Evolutionary conservation across 2,888 invertebrate genomes (phyloP).

Genomic region (Conchocele bisecta): DNA sequence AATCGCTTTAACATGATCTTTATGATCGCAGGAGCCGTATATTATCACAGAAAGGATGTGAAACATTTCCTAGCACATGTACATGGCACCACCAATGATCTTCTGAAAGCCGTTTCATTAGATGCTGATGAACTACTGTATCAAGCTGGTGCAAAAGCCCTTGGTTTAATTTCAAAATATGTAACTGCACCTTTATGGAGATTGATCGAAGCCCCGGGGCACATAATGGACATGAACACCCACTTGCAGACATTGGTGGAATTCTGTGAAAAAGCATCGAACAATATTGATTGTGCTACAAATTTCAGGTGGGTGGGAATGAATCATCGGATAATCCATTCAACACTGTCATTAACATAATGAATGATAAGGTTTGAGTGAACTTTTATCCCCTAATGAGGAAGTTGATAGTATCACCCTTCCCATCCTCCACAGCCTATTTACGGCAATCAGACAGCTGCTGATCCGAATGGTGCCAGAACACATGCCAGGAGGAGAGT

Average conservation of each 20-base stretch:
- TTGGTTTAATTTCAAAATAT: constrained; percentile 23
- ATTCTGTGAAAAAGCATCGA: constrained; percentile 15
- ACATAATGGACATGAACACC: constrained; percentile 25
- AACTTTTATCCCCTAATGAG: constrained; percentile 1
- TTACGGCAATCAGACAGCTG: constrained; percentile 7
- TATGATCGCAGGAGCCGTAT: constrained; percentile 11
- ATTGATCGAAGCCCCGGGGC: constrained; percentile 23
- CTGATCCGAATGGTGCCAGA: constrained; percentile 27
- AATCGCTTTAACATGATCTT: constrained; percentile 40
- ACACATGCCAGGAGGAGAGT: constrained; percentile 33
- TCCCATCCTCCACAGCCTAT: constrained; percentile 13
- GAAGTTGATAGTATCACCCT: background rate
- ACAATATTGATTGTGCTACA: background rate
- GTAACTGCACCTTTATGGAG: constrained; percentile 24
- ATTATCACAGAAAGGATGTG: constrained; percentile 8
- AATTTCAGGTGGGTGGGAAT: constrained; percentile 1
- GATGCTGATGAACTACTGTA: constrained; percentile 21
- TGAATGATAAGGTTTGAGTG: constrained; percentile 6
- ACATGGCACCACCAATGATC: constrained; percentile 17
- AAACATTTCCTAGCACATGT: constrained; percentile 17
- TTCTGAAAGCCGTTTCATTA: constrained; percentile 27
- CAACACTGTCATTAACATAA: background rate
- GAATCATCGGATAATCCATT: constrained; percentile 16
- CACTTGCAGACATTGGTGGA: constrained; percentile 11
- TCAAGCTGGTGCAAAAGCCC: constrained; percentile 17